These are phyloP conservation scores for Laspeyria flexula DNA, from an alignment of 2,888 invertebrate genomes.

Conservation along the genomic window DNA sequence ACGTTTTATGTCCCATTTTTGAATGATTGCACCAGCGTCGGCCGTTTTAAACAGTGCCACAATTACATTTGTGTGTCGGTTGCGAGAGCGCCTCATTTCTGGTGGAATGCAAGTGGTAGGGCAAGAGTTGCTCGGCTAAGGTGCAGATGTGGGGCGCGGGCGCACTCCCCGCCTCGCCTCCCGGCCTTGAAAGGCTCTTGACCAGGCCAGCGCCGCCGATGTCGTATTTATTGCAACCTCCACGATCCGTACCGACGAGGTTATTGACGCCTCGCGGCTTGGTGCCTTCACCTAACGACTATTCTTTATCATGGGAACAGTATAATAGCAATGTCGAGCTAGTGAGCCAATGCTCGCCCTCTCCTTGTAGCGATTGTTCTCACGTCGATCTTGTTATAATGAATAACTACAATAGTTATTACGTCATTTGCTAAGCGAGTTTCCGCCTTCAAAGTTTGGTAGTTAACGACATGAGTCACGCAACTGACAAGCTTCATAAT, in stretches of 20 bases:
- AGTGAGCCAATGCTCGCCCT: slow-evolving; percentile 64
- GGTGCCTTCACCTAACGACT: slow-evolving; percentile 61
- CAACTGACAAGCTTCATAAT: slow-evolving; percentile 72
- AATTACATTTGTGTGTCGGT: slow-evolving; percentile 35
- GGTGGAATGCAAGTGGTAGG: slow-evolving; percentile 73
- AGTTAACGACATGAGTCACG: slow-evolving; percentile 82
- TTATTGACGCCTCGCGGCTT: slow-evolving; percentile 79
- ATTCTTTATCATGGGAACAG: slow-evolving; percentile 72
- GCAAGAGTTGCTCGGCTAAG: slow-evolving; percentile 66
- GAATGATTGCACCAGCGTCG: slow-evolving; percentile 40
- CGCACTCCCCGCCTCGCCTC: slow-evolving; percentile 81
- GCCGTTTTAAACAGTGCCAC: slow-evolving; percentile 36
- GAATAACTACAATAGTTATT: slow-evolving; percentile 82
- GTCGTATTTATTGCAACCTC: slow-evolving; percentile 86
- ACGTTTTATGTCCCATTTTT: slow-evolving; percentile 28
- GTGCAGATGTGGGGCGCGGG: slow-evolving; percentile 78
- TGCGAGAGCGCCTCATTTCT: slow-evolving; percentile 56
- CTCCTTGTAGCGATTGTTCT: slow-evolving; percentile 81
- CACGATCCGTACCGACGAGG: slow-evolving; percentile 83
- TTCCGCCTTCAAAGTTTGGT: slow-evolving; percentile 82
- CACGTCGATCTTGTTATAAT: slow-evolving; percentile 81
- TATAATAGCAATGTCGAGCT: slow-evolving; percentile 55
- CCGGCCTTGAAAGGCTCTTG: slow-evolving; percentile 86
- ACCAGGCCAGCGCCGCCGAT: slow-evolving; percentile 82
- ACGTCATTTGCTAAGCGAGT: slow-evolving; percentile 80